These are phyloP conservation scores for Ectobius pallidus DNA, from an alignment of 2,888 invertebrate genomes.

Conservation along the genomic window DNA sequence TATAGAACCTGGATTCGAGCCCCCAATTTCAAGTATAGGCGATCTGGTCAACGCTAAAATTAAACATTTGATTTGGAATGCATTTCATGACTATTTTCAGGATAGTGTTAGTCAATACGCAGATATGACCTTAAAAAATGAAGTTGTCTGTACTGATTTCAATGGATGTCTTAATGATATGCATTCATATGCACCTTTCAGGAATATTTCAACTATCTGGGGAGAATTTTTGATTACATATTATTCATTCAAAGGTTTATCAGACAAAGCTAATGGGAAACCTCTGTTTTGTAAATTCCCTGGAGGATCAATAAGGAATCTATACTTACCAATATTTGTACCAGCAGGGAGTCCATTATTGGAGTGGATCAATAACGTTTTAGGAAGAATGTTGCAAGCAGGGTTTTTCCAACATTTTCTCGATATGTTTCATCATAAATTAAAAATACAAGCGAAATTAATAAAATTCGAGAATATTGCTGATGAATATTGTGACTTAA, in stretches of 20 bases:
- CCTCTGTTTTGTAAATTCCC: background rate
- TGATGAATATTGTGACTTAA: background rate
- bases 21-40: background rate
- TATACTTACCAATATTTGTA: background rate
- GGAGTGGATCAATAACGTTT: background rate
- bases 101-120: background rate
- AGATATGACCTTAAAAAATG: background rate
- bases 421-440: background rate
- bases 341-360: background rate
- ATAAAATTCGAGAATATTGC: background rate
- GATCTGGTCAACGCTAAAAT: background rate
- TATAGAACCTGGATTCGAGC: background rate
- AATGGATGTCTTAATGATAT: background rate
- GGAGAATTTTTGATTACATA: background rate
- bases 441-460: background rate
- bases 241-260: background rate
- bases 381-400: background rate
- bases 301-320: background rate
- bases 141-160: background rate
- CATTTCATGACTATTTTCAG: background rate
- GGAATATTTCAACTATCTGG: background rate
- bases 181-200: too few species aligned
- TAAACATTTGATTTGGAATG: background rate
- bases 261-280: background rate
- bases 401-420: background rate